phyloP scores from a whole-genome alignment of 1,140 invertebrate genomes.

The Drosophila sucinea region DNA sequence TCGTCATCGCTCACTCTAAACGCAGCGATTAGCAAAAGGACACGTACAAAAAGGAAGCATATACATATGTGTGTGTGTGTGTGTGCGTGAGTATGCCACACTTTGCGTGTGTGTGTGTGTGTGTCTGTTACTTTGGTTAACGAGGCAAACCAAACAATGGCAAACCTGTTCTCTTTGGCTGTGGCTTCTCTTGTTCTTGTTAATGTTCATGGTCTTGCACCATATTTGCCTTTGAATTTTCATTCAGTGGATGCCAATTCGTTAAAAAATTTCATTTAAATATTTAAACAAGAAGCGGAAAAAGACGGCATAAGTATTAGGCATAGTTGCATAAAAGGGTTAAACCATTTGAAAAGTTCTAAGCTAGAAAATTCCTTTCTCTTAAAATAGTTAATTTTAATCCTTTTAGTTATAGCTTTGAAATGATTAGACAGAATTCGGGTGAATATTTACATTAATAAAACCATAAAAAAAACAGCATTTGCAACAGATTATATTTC shows the following conservation, averaged over 20 bases:
- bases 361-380: background rate
- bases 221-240: conserved; percentile 3
- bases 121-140: conserved; percentile 13
- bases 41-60: conserved; percentile 16
- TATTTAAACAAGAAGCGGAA: background rate
- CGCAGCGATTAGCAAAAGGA: conserved; percentile 26
- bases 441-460: no score
- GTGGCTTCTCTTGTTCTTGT: conserved; percentile 14
- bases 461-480: no score
- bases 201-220: background rate
- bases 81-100: background rate
- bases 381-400: background rate
- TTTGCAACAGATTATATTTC: no score
- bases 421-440: no score
- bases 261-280: background rate
- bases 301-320: background rate
- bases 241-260: conserved; percentile 2
- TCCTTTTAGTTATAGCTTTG: no score
- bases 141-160: conserved; percentile 19
- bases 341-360: background rate
- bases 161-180: conserved; percentile 1
- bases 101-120: background rate
- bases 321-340: background rate
- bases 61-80: background rate
- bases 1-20: conserved; percentile 7